Base-by-base conservation (phyloP, 2,113 vertebrate genomes). In the Saccopteryx bilineata region DNA sequence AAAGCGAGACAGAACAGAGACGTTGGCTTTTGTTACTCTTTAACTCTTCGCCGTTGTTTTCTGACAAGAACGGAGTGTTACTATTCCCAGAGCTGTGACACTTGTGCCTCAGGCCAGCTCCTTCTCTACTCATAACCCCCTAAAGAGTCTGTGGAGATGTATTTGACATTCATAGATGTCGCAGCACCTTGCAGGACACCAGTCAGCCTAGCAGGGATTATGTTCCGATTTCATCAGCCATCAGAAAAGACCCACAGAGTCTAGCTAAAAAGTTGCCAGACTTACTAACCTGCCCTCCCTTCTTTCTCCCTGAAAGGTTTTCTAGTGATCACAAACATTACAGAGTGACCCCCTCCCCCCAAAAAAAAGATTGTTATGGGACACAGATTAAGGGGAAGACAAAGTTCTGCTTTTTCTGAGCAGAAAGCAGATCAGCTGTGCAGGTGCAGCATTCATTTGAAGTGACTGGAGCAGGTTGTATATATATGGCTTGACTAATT, bases 101-200 rank as follows among this genome's bases (percentile, higher is more conserved):
- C 54, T 68, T 31, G 54, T 11, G 24, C 69, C 71, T 58, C 79
- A 31, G 76, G 79, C 92, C 82, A 39, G 80, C 58, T 63, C 74
- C 79, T 66, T 58, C 39, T 56, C 88, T 39, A 0, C 65, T 61
- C 26, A 61, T 63, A 72, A 5, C 56, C 33, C 72, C 87, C 58
- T 68, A 68, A 9, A 28, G 81, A 81, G 88, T 5, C 78, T 39
- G 90, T 61, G 83, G 79, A 87, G 82, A 81, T 71, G 93, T 48
- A 31, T 91, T 87, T 96, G 96, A 95, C 94, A 75, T 97, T 93
- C 96, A 91, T 92, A 96, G 92, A 93, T 96, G 97, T 96, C 92
- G 60, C 54, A 71, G 96, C 82, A 96, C 95, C 92, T 91, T 84
- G 95, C 97, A n/a, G 46, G 63, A 78, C 96, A 90, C 83, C 31